Percentiles rank a stretch among this genome's conserved stretches.
Conservation (phyloP, 2,113 vertebrate species). For the Amblyopsis rosae region DNA sequence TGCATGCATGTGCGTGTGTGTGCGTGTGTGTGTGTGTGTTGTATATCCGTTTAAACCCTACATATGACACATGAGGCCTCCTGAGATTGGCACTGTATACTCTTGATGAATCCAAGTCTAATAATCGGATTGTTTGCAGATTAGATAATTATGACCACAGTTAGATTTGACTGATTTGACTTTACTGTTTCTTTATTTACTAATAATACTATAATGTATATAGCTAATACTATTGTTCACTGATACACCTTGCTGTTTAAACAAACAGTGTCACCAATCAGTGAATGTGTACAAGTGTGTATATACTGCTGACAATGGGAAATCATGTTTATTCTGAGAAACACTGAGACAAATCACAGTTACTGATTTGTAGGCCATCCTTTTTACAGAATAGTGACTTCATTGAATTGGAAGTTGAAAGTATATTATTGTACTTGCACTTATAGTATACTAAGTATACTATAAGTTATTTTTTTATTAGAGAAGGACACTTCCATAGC, state of each 20-base stretch:
- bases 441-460: too few relatives aligned
- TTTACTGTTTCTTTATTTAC: not conserved
- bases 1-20: too few relatives aligned
- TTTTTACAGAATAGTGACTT: slow-evolving; percentile 12
- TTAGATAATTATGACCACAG: slow-evolving; percentile 8
- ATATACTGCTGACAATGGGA: too few relatives aligned
- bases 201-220: not conserved
- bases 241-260: slow-evolving; percentile 13
- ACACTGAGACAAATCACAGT: slow-evolving; percentile 10
- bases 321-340: not conserved
- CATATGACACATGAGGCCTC: slow-evolving; percentile 47
- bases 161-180: slow-evolving; percentile 41
- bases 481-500: slow-evolving; percentile 30
- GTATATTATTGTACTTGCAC: too few relatives aligned
- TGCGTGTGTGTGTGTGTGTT: too few relatives aligned
- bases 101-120: slow-evolving; percentile 47
- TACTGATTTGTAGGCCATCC: slow-evolving; percentile 8
- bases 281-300: too few relatives aligned
- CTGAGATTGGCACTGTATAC: slow-evolving; percentile 41
- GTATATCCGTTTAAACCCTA: slow-evolving; percentile 38
- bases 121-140: slow-evolving; percentile 39
- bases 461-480: slow-evolving; percentile 9
- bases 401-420: not conserved
- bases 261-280: slow-evolving; percentile 22
- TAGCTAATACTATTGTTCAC: not conserved